Percentiles rank a stretch among this genome's conserved stretches.
phyloP scores from a whole-genome alignment of 2,888 invertebrate species.

The Ernsta delagoae region DNA sequence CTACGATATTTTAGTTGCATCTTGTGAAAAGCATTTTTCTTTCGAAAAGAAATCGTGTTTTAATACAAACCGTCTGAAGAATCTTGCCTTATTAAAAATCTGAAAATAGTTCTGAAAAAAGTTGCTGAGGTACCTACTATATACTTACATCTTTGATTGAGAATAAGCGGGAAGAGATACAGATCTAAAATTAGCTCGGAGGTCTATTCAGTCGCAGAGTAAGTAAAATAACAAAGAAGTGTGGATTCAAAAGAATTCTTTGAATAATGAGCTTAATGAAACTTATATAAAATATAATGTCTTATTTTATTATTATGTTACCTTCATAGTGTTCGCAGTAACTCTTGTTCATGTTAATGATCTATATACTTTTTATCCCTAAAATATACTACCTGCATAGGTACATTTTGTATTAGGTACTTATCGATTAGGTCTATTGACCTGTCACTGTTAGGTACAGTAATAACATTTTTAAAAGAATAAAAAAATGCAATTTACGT shows the following conservation, averaged over 20 bases:
- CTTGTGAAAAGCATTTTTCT: too few relatives aligned
- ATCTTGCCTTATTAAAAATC: constrained; percentile 29
- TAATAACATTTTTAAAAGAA: too few relatives aligned
- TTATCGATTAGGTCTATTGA: too few relatives aligned
- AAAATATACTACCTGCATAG: too few relatives aligned
- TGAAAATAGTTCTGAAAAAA: constrained; percentile 25
- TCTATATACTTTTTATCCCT: too few relatives aligned
- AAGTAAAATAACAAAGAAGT: constrained; percentile 19
- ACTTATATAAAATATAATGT: not conserved
- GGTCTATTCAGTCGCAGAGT: constrained; percentile 27
- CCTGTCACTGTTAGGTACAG: too few relatives aligned
- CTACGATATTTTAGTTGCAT: too few relatives aligned
- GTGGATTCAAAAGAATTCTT: constrained; percentile 19
- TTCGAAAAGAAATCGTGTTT: constrained; percentile 1
- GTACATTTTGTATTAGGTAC: too few relatives aligned
- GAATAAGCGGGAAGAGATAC: constrained; percentile 28
- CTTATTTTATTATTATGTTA: too few relatives aligned
- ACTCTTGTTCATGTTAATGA: too few relatives aligned
- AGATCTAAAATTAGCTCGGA: constrained; percentile 32
- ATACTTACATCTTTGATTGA: constrained; percentile 15
- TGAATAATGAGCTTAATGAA: constrained; percentile 29
- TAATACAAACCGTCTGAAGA: constrained; percentile 16
- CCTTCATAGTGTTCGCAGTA: too few relatives aligned
- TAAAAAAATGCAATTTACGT: too few relatives aligned
- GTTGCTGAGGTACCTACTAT: not conserved